These are phyloP conservation scores for Pentalonia nigronervosa DNA, from an alignment of 1,140 invertebrate genomes.

Conservation along the genomic window DNA sequence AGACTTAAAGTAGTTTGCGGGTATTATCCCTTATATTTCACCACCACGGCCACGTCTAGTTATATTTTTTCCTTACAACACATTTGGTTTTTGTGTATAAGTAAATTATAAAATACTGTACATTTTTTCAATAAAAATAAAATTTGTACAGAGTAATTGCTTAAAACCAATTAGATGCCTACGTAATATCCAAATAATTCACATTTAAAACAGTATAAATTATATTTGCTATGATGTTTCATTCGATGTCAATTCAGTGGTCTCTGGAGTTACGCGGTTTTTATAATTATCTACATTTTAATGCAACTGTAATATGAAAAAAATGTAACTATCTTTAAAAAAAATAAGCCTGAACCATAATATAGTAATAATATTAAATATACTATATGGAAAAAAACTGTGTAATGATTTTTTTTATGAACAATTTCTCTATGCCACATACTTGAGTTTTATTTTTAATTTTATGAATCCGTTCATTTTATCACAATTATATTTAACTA, in stretches of 20 bases:
- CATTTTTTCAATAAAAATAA: not conserved
- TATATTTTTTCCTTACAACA: too few relatives aligned
- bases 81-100: too few relatives aligned
- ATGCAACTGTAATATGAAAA: not conserved
- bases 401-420: not conserved
- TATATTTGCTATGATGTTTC: not conserved
- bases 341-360: not conserved
- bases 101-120: not conserved
- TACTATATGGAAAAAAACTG: not conserved
- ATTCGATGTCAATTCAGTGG: not conserved
- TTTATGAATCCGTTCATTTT: not conserved
- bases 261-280: not conserved
- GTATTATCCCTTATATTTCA: too few relatives aligned
- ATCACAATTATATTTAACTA: not conserved
- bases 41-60: too few relatives aligned
- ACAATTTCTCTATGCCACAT: not conserved
- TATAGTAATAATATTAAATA: not conserved
- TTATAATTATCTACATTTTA: not conserved
- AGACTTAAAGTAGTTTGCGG: too few relatives aligned
- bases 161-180: not conserved
- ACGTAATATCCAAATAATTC: not conserved
- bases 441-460: not conserved
- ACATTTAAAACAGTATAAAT: not conserved
- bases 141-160: not conserved
- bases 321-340: not conserved